Conservation (phyloP, 2,888 invertebrate species). For the Melipona beecheii region DNA sequence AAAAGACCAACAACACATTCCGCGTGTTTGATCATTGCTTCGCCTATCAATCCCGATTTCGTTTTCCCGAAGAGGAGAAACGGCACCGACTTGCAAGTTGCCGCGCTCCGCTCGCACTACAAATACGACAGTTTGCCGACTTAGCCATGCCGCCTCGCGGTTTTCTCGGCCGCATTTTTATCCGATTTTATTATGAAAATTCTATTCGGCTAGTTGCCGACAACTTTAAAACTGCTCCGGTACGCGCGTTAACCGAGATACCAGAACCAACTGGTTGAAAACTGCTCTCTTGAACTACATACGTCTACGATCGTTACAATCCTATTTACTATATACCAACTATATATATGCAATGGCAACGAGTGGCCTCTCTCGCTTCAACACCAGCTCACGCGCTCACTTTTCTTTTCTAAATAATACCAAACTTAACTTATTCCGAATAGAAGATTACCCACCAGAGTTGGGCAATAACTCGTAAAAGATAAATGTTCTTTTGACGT, state of each 20-base stretch:
- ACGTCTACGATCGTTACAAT: not conserved
- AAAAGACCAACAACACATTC: slow-evolving; percentile 66
- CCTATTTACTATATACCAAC: not conserved
- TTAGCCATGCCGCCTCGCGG: not conserved
- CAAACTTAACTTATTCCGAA: too few relatives aligned
- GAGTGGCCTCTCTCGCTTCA: not conserved
- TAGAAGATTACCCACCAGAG: not conserved
- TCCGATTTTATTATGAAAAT: slow-evolving; percentile 11
- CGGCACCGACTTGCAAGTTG: slow-evolving; percentile 51
- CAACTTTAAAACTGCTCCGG: slow-evolving; percentile 4
- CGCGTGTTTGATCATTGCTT: slow-evolving; percentile 71
- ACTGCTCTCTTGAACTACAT: not conserved
- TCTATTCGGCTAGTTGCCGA: not conserved
- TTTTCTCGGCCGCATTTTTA: not conserved
- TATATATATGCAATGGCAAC: not conserved
- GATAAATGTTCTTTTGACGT: not conserved
- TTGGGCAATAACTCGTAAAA: not conserved
- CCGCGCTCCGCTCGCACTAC: slow-evolving; percentile 3
- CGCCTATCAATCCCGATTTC: slow-evolving; percentile 71
- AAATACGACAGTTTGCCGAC: slow-evolving; percentile 17
- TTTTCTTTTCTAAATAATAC: too few relatives aligned
- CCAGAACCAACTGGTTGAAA: not conserved
- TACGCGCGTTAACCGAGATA: slow-evolving; percentile 1
- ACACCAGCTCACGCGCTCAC: too few relatives aligned
- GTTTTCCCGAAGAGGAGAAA: slow-evolving; percentile 51